Base-by-base conservation (phyloP, 2,888 invertebrate species). In the Tipula unca region DNA sequence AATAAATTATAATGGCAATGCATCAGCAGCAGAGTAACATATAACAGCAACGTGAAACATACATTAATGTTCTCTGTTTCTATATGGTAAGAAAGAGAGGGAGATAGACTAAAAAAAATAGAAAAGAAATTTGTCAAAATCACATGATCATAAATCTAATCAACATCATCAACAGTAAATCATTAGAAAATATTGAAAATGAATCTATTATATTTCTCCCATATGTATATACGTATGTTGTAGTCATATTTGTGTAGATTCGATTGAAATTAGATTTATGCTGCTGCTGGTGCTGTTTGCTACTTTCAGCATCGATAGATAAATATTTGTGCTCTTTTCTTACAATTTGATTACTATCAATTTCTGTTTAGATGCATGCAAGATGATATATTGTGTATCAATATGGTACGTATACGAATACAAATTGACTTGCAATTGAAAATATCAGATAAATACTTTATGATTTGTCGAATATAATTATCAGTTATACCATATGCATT, bases 121-220 rank as follows among this genome's bases (percentile, higher is more conserved):
- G n/a, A n/a, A 69, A 69, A 25, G 69, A 69, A 69, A 69, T 69
- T 69, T 25, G 69, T 69, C 69, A 69, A 69, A 69, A 69, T 69
- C 69, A 69, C 25, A 69, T 69, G 69, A 69, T 69, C 69, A 69
- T 69, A 69, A 69, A 69, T 69, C 69, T 69, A 25, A 69, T 69
- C 69, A 69, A 69, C 69, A 69, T 69, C 69, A 69, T 69, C 69
- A 69, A 69, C 69, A 69, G 69, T 69, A 69, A 69, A 69, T 69
- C 69, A 69, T 69, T 69, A 69, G 69, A 69, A 69, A 69, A 69
- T 69, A 69, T 69, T 69, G 69, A 69, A 25, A 69, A 69, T 69
- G 25, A 69, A 69, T 69, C 69, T 69, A 69, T 69, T 69, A 69
- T 69, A 10, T 69, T 10, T 25, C n/a, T n/a, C n/a, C n/a, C n/a